Conservation (phyloP, 2,797 vertebrate species). For the Xiphorhynchus erythropygius region DNA sequence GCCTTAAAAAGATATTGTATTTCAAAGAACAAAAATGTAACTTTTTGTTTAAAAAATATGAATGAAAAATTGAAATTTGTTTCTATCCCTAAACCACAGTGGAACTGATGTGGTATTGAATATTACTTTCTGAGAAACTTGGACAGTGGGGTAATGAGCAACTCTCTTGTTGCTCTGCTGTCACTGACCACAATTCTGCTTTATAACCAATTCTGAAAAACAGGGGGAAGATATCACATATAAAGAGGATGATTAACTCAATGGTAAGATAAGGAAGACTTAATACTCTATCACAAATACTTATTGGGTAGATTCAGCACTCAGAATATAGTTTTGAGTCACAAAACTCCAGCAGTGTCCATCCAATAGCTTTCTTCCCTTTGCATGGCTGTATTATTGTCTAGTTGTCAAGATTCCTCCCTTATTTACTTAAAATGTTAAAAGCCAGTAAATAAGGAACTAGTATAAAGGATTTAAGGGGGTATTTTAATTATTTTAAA, state of each 20-base stretch:
- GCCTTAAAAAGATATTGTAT: neutral
- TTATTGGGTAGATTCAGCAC: neutral
- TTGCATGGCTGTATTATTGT: neutral
- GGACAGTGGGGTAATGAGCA: neutral
- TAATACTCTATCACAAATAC: neutral
- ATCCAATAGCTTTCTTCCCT: neutral
- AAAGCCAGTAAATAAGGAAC: neutral
- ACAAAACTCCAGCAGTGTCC: neutral
- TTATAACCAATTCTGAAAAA: neutral
- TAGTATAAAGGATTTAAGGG: neutral
- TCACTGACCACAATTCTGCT: neutral
- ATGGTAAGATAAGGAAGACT: neutral
- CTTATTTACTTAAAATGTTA: neutral
- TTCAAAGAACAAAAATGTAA: neutral
- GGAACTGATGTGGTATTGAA: neutral
- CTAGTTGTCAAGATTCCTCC: neutral
- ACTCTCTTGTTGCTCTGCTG: neutral
- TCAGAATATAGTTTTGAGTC: neutral
- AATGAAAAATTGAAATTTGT: neutral
- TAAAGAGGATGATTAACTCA: neutral
- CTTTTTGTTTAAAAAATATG: neutral
- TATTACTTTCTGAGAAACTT: neutral
- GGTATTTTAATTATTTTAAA: neutral
- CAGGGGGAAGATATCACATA: accelerated
- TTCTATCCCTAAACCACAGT: neutral